phyloP scores from a whole-genome alignment of 1,140 invertebrate species.

The Acromyrmex echinatior region DNA sequence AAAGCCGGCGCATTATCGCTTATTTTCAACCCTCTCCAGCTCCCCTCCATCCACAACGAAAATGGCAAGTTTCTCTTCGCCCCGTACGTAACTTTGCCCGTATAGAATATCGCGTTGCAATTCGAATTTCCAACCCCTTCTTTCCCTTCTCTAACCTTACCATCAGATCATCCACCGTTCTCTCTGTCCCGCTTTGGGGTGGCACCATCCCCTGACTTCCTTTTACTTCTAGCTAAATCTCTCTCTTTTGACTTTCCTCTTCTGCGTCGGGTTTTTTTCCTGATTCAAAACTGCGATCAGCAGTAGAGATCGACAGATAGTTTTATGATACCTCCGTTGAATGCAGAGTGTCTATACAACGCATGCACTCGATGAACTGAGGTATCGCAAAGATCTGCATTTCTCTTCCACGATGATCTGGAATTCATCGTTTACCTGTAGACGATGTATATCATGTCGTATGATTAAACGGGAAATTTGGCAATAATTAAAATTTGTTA shows the following conservation, averaged over 20 bases:
- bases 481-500: slow-evolving; percentile 32
- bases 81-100: slow-evolving; percentile 71
- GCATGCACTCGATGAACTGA: slow-evolving; percentile 10
- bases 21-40: slow-evolving; percentile 83
- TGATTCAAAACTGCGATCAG: slow-evolving; percentile 58
- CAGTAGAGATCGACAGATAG: slow-evolving; percentile 68
- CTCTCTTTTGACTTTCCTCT: slow-evolving; percentile 52
- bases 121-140: slow-evolving; percentile 65
- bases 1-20: slow-evolving; percentile 86
- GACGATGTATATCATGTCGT: slow-evolving; percentile 27
- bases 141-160: slow-evolving; percentile 8
- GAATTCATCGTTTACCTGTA: slow-evolving; percentile 28
- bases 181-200: not conserved
- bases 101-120: slow-evolving; percentile 70
- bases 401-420: slow-evolving; percentile 29
- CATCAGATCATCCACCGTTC: slow-evolving; percentile 19
- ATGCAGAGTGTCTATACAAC: slow-evolving; percentile 36
- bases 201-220: slow-evolving; percentile 27
- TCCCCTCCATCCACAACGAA: slow-evolving; percentile 55
- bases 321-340: slow-evolving; percentile 61
- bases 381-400: slow-evolving; percentile 19
- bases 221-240: slow-evolving; percentile 49
- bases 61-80: slow-evolving; percentile 76
- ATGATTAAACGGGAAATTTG: slow-evolving; percentile 17
- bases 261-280: slow-evolving; percentile 31